Base-by-base conservation (phyloP, 1,140 invertebrate species). In the Catajapyx aquilonaris region DNA sequence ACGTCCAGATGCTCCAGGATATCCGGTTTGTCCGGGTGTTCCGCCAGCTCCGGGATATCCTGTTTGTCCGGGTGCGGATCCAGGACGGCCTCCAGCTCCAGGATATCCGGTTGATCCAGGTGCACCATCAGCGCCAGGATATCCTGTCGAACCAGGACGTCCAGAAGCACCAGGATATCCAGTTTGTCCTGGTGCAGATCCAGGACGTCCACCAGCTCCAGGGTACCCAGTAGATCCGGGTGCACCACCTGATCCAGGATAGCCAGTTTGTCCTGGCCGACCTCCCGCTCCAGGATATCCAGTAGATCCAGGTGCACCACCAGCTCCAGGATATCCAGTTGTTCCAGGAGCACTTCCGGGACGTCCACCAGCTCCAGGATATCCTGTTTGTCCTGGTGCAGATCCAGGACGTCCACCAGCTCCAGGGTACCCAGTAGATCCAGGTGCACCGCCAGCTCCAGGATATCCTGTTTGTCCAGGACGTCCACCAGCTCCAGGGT, bases 401-500 rank as follows among this genome's bases (percentile, higher is more conserved):
- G 33, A 19, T 34, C n/a, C 11, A 4, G 15, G 11, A 34, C 33
- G n/a, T 4, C 4, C 4, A 18, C 11, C 16, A 5, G n/a, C 15
- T 3, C 33, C 33, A 4, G 4, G 4, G 11, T 4, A 34, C 4
- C 3, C 5, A 35, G 18, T 16, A 37, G 15, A 11, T 36, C 38
- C 39, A 37, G 23, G 34, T n/a, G 19, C 36, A 36, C 19, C 35
- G 30, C 23, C 23, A 28, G 23, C 7, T 28, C 23, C 23, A 13
- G 23, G 7, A 7, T 28, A 13, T 7, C 23, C 23, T 28, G 7
- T 13, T 28, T 28, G 23, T 28, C 23, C 13, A 9, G 23, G 23
- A 28, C 23, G 23, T 28, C 7, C 23, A 13, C 23, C 13, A 7
- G 23, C 7, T 28, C 23, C 23, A 28, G 23, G 23, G 7, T 28